phyloP scores from a whole-genome alignment of 2,113 vertebrate species.

The Cyanistes caeruleus region DNA sequence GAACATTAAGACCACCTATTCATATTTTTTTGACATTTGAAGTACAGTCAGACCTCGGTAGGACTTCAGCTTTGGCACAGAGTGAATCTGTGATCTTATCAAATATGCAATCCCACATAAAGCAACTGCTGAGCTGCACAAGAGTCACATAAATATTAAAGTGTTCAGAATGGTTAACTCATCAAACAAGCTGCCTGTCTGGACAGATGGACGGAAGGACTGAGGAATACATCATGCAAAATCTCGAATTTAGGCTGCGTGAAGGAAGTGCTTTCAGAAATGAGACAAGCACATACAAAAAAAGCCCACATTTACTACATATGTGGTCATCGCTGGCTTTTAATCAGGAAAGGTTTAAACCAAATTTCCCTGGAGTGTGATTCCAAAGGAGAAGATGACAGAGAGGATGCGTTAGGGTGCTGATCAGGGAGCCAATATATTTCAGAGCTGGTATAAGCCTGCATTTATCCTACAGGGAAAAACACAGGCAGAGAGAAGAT shows the following conservation, averaged over 20 bases:
- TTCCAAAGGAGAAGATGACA: conserved; percentile 31
- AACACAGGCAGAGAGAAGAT: conserved; percentile 36
- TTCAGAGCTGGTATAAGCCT: conserved; percentile 2
- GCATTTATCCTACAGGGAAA: not conserved
- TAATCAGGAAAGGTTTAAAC: conserved; percentile 37
- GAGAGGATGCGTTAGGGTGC: conserved; percentile 30
- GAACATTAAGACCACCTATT: conserved; percentile 74
- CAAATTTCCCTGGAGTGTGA: conserved; percentile 49
- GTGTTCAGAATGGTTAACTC: conserved; percentile 37
- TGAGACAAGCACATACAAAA: not conserved
- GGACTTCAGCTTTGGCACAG: conserved; percentile 52
- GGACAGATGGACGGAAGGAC: conserved; percentile 64
- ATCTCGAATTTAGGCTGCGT: not conserved
- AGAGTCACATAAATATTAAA: conserved; percentile 59
- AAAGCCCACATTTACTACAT: not conserved
- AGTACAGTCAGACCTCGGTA: conserved; percentile 70
- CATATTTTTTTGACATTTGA: conserved; percentile 71
- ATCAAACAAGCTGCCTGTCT: conserved; percentile 40
- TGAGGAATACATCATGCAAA: conserved; percentile 48
- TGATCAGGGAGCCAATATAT: conserved; percentile 49
- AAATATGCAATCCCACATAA: conserved; percentile 55
- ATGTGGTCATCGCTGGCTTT: conserved; percentile 48
- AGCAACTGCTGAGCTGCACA: conserved; percentile 22
- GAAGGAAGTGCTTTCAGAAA: conserved; percentile 34
- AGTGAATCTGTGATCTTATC: conserved; percentile 62